These are phyloP conservation scores for Pinctada fucata DNA, from an alignment of 2,888 invertebrate species.

Conservation along the genomic window DNA sequence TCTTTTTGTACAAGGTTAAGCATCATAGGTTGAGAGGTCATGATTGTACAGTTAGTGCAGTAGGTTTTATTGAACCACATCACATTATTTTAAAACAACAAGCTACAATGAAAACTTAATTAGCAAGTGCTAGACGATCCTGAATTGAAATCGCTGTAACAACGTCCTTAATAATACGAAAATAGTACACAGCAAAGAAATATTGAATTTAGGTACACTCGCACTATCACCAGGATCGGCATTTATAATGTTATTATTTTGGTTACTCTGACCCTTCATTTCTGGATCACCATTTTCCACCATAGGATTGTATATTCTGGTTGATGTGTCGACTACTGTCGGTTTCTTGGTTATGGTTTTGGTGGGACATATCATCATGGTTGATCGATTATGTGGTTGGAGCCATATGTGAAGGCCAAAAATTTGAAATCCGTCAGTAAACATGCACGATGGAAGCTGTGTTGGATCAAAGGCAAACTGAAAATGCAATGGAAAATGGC, in stretches of 20 bases:
- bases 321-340: too few relatives aligned
- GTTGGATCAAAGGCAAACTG: slow-evolving; percentile 66
- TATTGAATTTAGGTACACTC: not conserved
- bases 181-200: not conserved
- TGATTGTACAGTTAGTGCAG: too few relatives aligned
- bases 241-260: not conserved
- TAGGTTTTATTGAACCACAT: too few relatives aligned
- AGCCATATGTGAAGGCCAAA: slow-evolving; percentile 69
- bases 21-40: too few relatives aligned
- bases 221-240: not conserved
- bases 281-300: not conserved
- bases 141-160: too few relatives aligned
- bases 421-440: slow-evolving; percentile 62
- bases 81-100: too few relatives aligned
- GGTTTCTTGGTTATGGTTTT: not conserved
- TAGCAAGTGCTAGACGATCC: too few relatives aligned
- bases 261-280: not conserved
- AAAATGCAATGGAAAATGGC: slow-evolving; percentile 17
- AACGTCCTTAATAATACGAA: too few relatives aligned
- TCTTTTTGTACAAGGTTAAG: too few relatives aligned
- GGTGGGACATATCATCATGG: slow-evolving; percentile 2
- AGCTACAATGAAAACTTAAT: too few relatives aligned
- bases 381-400: slow-evolving; percentile 50
- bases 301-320: not conserved
- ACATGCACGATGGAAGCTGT: slow-evolving; percentile 69